Evolutionary conservation across 2,888 invertebrate species (phyloP).

Genomic region (Troglohyphantes excavatus): DNA sequence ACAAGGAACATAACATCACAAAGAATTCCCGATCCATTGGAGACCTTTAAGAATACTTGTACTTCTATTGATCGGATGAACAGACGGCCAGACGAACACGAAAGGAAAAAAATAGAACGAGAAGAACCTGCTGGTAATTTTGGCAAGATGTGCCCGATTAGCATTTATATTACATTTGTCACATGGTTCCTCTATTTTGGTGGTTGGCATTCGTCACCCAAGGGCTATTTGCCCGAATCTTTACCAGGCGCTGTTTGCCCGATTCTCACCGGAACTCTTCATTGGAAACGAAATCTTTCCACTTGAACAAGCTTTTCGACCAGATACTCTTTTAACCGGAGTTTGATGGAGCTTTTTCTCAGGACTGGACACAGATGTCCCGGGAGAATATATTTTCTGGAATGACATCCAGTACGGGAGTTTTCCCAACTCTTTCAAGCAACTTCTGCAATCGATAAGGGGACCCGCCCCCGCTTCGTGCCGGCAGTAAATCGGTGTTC

Average conservation of each 20-base stretch:
- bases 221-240: slow-evolving; percentile 57
- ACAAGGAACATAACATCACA: background rate
- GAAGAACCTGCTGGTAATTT: slow-evolving; percentile 43
- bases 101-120: background rate
- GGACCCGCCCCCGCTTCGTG: background rate
- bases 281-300: slow-evolving; percentile 67
- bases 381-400: slow-evolving; percentile 49
- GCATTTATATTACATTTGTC: slow-evolving; percentile 77
- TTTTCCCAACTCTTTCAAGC: slow-evolving; percentile 15
- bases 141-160: slow-evolving; percentile 59
- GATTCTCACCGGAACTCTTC: slow-evolving; percentile 23
- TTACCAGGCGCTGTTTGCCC: slow-evolving; percentile 32
- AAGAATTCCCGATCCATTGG: background rate
- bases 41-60: slow-evolving; percentile 2
- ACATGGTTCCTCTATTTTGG: slow-evolving; percentile 37
- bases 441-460: slow-evolving; percentile 14
- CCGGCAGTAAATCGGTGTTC: slow-evolving; percentile 1
- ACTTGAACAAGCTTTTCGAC: slow-evolving; percentile 40
- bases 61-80: slow-evolving; percentile 6
- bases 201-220: slow-evolving; percentile 57
- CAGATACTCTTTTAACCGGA: slow-evolving; percentile 42
- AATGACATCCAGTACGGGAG: slow-evolving; percentile 35
- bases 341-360: slow-evolving; percentile 45
- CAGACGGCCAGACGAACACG: slow-evolving; percentile 2
- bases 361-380: slow-evolving; percentile 41